Conservation (phyloP, 37 sponge, comb jelly and placozoan genomes). For the Theonella swinhoei region DNA sequence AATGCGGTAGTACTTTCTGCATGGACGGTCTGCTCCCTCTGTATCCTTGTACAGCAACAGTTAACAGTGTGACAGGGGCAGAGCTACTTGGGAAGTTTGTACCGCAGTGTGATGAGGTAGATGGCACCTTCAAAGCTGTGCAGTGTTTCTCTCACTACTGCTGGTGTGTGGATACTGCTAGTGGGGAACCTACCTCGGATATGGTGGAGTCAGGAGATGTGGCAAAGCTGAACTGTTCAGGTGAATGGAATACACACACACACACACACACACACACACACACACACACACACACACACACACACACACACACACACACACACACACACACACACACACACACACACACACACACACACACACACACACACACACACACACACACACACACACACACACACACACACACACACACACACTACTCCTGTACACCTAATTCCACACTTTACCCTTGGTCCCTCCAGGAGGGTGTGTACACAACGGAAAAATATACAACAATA, state of each 20-base stretch:
- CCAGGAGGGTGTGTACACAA: neutral
- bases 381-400: too few species aligned
- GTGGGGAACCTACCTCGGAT: constrained; percentile 40
- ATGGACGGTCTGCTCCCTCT: neutral
- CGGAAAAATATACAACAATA: neutral
- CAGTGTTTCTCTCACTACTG: constrained; percentile 56
- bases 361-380: too few species aligned
- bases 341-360: too few species aligned
- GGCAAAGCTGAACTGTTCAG: constrained; percentile 17
- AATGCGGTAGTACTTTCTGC: constrained; percentile 21
- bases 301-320: too few species aligned
- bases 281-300: too few species aligned
- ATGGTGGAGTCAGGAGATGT: constrained; percentile 1
- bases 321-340: too few species aligned
- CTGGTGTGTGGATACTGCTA: constrained; percentile 54
- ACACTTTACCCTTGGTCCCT: too few species aligned
- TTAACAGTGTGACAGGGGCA: neutral
- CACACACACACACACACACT: too few species aligned
- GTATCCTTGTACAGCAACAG: neutral
- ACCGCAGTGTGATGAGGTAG: constrained; percentile 28
- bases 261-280: too few species aligned
- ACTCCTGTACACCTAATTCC: too few species aligned
- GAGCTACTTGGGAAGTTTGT: constrained; percentile 17
- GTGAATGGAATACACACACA: too few species aligned
- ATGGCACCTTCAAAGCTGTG: constrained; percentile 28